Evolutionary conservation across 2,113 vertebrate genomes (phyloP).

Genomic region (Pelodiscus sinensis): DNA sequence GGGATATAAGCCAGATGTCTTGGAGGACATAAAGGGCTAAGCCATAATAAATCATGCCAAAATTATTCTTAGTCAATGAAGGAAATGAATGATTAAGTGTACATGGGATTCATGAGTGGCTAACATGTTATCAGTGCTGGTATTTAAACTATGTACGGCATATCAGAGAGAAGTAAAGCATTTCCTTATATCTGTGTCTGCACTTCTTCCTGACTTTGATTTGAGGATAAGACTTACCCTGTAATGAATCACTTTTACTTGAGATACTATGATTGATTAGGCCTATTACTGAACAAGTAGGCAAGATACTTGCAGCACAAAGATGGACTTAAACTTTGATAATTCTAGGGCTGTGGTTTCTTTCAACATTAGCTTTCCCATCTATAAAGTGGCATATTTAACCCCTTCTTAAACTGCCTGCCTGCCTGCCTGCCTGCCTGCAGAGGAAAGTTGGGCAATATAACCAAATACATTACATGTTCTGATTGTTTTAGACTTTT

Average conservation of each 20-base stretch:
- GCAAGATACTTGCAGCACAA: conserved; percentile 36
- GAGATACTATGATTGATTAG: conserved; percentile 56
- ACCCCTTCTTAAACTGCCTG: neutral
- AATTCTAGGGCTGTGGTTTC: conserved; percentile 46
- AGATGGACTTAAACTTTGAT: conserved; percentile 55
- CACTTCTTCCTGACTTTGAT: conserved; percentile 71
- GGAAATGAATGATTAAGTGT: conserved; percentile 75
- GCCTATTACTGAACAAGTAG: conserved; percentile 49
- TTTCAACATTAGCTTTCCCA: neutral
- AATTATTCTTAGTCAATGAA: conserved; percentile 30
- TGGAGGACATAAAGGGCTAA: neutral
- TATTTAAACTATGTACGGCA: conserved; percentile 59
- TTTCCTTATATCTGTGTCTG: conserved; percentile 58
- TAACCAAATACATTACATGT: neutral
- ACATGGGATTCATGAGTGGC: conserved; percentile 50
- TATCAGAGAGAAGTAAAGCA: conserved; percentile 35
- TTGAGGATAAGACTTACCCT: conserved; percentile 55
- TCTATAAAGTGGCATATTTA: neutral
- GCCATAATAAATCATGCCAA: neutral
- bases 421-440: neutral
- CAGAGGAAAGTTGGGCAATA: neutral
- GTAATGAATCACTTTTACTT: conserved; percentile 1
- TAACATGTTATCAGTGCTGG: conserved; percentile 46
- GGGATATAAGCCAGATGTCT: conserved; percentile 2
- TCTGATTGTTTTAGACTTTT: neutral